Conservation (phyloP, 1,140 invertebrate genomes). For the Drosophila chauvacae region DNA sequence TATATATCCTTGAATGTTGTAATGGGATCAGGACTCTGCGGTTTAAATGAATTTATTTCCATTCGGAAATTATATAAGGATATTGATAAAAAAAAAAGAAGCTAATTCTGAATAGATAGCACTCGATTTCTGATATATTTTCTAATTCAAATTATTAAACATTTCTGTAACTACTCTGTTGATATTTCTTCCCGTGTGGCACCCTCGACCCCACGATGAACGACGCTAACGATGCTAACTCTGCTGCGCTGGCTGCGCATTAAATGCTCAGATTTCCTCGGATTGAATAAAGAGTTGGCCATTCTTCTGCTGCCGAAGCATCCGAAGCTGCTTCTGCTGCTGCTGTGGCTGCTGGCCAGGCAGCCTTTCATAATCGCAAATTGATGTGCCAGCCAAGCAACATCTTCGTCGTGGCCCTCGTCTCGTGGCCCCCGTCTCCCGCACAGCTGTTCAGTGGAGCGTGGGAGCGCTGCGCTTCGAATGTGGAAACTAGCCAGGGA, state of each 20-base stretch:
- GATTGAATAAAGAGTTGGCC: conserved; percentile 79
- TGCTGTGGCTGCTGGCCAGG: conserved; percentile 63
- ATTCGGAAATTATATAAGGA: too few relatives aligned
- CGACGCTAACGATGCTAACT: conserved; percentile 67
- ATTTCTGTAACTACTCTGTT: too few relatives aligned
- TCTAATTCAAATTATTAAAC: background rate
- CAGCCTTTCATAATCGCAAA: conserved; percentile 82
- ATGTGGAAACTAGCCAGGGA: conserved; percentile 62
- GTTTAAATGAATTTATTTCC: too few relatives aligned
- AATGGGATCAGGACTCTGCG: too few relatives aligned
- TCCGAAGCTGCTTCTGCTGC: conserved; percentile 30
- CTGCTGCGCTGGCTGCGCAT: conserved; percentile 63
- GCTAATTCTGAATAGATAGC: too few relatives aligned
- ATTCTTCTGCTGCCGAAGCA: conserved; percentile 56
- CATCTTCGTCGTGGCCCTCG: conserved; percentile 55
- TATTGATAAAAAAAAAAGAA: too few relatives aligned
- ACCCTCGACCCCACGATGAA: conserved; percentile 45
- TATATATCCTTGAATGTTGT: too few relatives aligned
- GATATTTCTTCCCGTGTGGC: conserved; percentile 17
- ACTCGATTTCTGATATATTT: background rate
- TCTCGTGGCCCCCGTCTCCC: conserved; percentile 18
- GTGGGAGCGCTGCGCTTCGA: conserved; percentile 77
- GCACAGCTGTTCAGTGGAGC: conserved; percentile 71
- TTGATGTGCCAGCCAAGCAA: conserved; percentile 74
- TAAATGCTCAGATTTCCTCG: conserved; percentile 79